A percentile compares a stretch with the other conserved stretches of the same genome.
Conservation (phyloP, 2,888 invertebrate species). For the Tenthredo livida region DNA sequence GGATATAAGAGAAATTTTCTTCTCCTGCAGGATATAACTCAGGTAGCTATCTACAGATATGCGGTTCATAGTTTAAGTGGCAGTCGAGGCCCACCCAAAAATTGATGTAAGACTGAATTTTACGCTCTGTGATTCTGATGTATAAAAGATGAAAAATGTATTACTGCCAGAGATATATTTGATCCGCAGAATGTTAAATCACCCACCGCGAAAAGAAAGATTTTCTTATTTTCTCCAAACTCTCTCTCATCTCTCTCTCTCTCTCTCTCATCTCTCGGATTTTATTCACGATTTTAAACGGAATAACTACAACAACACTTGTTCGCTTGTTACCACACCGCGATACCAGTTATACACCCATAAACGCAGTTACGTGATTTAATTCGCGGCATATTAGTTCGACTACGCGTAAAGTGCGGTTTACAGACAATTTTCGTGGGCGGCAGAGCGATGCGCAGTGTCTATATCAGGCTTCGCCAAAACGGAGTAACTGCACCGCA, state of each 20-base stretch:
- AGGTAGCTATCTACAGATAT: background rate
- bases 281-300: background rate
- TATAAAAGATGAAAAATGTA: background rate
- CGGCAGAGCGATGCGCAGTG: background rate
- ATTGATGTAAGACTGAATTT: constrained; percentile 17
- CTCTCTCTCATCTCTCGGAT: too few species aligned
- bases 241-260: background rate
- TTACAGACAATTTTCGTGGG: background rate
- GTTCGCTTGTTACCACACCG: background rate
- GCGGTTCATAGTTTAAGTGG: background rate
- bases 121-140: background rate
- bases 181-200: background rate
- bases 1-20: background rate
- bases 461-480: background rate
- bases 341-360: background rate
- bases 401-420: background rate
- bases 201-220: background rate
- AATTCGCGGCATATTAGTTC: constrained; percentile 19
- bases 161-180: background rate
- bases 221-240: background rate
- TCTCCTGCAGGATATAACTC: too few species aligned
- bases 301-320: background rate
- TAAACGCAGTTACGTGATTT: background rate
- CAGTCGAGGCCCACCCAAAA: background rate
- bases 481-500: too few species aligned